phyloP scores from a whole-genome alignment of 2,888 invertebrate genomes.

The Lasioglossum oenotherae region DNA sequence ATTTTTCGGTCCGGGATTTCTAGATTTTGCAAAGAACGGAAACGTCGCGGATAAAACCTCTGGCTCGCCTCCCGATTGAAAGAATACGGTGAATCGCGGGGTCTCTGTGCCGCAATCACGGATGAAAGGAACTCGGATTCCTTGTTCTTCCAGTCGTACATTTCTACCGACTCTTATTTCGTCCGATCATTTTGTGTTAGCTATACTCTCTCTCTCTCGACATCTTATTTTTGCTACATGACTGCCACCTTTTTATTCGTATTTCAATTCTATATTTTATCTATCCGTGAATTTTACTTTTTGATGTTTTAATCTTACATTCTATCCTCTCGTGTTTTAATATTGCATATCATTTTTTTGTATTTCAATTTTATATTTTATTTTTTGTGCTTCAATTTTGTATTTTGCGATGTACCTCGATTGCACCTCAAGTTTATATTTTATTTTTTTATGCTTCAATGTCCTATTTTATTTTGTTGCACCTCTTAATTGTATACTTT shows the following conservation, averaged over 20 bases:
- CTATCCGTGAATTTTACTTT: not conserved
- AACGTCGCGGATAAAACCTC: constrained; percentile 33
- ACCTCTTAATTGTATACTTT: too few species aligned
- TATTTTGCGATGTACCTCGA: too few species aligned
- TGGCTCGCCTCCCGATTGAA: constrained; percentile 13
- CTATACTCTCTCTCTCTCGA: not conserved
- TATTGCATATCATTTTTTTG: too few species aligned
- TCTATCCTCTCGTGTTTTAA: not conserved
- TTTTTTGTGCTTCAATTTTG: too few species aligned
- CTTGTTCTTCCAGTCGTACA: not conserved
- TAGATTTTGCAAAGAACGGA: constrained; percentile 50
- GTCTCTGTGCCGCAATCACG: constrained; percentile 30
- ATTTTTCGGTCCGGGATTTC: constrained; percentile 36
- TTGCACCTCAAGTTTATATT: too few species aligned
- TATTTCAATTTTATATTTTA: too few species aligned
- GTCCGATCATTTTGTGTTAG: not conserved
- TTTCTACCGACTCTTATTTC: constrained; percentile 1
- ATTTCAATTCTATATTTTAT: not conserved
- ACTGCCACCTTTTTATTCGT: not conserved
- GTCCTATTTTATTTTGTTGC: too few species aligned
- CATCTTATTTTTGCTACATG: not conserved
- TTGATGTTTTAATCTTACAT: not conserved
- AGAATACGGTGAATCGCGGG: constrained; percentile 30
- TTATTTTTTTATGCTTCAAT: too few species aligned
- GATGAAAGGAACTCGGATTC: constrained; percentile 33